Percentiles rank a stretch among this genome's conserved stretches.
Evolutionary conservation across 2,113 vertebrate species (phyloP).

Genomic region (Prochilodus magdalenae): DNA sequence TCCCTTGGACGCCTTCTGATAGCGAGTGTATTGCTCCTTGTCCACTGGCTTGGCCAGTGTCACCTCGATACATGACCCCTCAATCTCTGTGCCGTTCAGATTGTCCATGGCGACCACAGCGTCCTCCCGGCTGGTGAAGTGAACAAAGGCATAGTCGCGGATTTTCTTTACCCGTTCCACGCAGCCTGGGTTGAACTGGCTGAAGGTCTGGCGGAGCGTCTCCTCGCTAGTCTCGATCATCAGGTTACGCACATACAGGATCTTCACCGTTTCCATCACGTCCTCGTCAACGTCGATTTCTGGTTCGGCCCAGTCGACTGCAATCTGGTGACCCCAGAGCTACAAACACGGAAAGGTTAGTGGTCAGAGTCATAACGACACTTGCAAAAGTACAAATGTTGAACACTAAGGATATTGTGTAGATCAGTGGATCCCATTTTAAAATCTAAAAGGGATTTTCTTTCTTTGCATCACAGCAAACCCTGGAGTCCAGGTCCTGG

Average conservation of each 20-base stretch:
- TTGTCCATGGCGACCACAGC: constrained; percentile 94
- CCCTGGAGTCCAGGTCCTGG: too few relatives aligned
- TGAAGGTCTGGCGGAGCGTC: constrained; percentile 89
- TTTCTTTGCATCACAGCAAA: too few relatives aligned
- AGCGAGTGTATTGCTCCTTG: constrained; percentile 97
- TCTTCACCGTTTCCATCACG: constrained; percentile 98
- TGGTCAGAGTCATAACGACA: background rate
- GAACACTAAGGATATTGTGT: too few relatives aligned
- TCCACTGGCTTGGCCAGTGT: constrained; percentile 97
- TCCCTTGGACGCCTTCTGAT: constrained; percentile 95
- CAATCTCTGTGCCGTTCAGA: constrained; percentile 93
- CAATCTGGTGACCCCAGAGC: constrained; percentile 98
- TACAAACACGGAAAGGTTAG: constrained; percentile 67
- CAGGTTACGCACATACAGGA: constrained; percentile 97
- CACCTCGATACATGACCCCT: constrained; percentile 96
- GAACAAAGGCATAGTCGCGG: constrained; percentile 96
- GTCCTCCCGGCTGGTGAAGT: constrained; percentile 93
- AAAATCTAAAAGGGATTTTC: too few relatives aligned
- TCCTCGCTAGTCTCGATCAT: constrained; percentile 99
- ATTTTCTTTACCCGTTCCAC: constrained; percentile 98
- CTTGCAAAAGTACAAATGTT: too few relatives aligned
- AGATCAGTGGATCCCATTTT: too few relatives aligned
- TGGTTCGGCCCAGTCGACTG: constrained; percentile 98
- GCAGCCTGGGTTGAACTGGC: constrained; percentile 94
- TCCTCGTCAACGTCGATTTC: constrained; percentile 99